phyloP scores from a whole-genome alignment of 1,140 invertebrate genomes.

The Hermetia illucens region DNA sequence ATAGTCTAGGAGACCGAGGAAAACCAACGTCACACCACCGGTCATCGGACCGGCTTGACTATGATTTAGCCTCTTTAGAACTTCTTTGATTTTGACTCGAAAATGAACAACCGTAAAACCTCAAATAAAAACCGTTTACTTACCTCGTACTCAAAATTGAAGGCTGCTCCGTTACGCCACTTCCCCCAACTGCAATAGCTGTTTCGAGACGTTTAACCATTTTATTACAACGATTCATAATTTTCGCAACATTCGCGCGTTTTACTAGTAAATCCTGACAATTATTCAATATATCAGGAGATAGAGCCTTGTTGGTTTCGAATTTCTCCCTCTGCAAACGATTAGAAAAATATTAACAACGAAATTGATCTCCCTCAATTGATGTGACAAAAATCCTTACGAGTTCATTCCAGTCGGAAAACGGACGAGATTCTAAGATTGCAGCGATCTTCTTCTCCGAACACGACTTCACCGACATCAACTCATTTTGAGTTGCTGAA shows the following conservation, averaged over 20 bases:
- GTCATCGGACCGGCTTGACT: too few species aligned
- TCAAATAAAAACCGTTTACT: constrained; percentile 2
- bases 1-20: too few species aligned
- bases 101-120: neutral
- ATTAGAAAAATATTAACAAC: constrained; percentile 19
- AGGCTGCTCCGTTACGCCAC: constrained; percentile 52
- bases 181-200: constrained; percentile 54
- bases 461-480: constrained; percentile 50
- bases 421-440: constrained; percentile 52
- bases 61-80: too few species aligned
- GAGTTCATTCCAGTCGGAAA: constrained; percentile 56
- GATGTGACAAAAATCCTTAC: constrained; percentile 33
- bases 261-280: constrained; percentile 55
- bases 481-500: constrained; percentile 45
- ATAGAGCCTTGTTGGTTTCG: constrained; percentile 47
- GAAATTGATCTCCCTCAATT: neutral
- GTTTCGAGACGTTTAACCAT: constrained; percentile 53
- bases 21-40: too few species aligned
- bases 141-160: constrained; percentile 38
- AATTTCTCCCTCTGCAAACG: constrained; percentile 58
- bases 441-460: constrained; percentile 58
- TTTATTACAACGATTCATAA: constrained; percentile 63
- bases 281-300: constrained; percentile 54
- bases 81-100: neutral
- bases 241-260: constrained; percentile 47